These are phyloP conservation scores for Mesembrinibis cayennensis DNA, from an alignment of 2,113 vertebrate species.

Conservation along the genomic window DNA sequence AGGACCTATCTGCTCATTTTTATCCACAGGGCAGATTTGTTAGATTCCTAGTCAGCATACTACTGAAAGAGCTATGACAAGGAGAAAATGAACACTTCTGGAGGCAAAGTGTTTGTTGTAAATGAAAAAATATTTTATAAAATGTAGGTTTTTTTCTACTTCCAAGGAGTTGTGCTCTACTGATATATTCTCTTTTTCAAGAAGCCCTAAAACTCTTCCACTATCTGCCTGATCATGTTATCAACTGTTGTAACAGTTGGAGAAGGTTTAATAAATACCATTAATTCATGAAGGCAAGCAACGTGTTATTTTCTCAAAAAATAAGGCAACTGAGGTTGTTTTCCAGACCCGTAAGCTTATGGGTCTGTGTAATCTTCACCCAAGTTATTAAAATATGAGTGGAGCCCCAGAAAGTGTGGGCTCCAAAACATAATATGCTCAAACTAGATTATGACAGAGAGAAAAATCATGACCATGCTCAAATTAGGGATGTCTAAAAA, in stretches of 20 bases:
- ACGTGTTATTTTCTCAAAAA: not conserved
- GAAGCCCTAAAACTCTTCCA: not conserved
- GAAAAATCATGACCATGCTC: not conserved
- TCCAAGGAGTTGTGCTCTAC: not conserved
- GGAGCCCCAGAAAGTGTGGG: not conserved
- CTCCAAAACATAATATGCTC: not conserved
- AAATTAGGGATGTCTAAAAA: not conserved
- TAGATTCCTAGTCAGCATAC: not conserved
- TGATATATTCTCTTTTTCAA: not conserved
- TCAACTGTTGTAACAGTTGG: not conserved
- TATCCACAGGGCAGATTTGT: not conserved
- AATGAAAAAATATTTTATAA: not conserved
- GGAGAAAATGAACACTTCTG: not conserved
- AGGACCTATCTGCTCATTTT: not conserved
- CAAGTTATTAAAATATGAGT: not conserved
- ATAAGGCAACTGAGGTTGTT: not conserved
- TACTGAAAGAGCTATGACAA: not conserved
- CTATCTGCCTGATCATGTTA: not conserved
- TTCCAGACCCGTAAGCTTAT: not conserved
- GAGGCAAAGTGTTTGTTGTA: not conserved
- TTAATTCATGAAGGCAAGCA: not conserved
- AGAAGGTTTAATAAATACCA: not conserved
- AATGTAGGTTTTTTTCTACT: not conserved
- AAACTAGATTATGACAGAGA: not conserved
- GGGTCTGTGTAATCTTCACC: not conserved